Evolutionary conservation across 2,888 invertebrate species (phyloP).

Genomic region (Sesamia inferens): DNA sequence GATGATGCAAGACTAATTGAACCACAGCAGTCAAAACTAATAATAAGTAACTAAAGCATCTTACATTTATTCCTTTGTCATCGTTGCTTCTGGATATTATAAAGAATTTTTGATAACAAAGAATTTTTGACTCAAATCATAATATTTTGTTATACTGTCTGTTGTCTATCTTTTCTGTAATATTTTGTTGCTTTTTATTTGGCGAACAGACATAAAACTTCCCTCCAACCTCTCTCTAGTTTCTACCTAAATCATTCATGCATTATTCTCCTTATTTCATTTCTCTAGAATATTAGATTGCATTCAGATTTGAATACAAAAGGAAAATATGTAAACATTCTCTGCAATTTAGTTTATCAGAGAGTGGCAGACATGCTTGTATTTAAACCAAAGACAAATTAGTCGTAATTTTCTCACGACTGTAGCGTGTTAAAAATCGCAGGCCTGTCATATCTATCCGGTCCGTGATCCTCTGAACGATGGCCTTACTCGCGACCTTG

Average conservation of each 20-base stretch:
- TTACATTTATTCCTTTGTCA: background rate
- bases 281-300: constrained; percentile 7
- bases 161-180: too few relatives aligned
- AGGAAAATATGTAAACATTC: background rate
- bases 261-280: constrained; percentile 8
- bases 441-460: constrained; percentile 51
- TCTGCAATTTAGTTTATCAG: constrained; percentile 18
- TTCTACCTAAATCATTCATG: constrained; percentile 3
- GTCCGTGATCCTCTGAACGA: constrained; percentile 54
- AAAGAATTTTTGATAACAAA: background rate
- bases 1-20: background rate
- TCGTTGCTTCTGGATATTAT: background rate
- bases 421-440: constrained; percentile 50
- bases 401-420: constrained; percentile 37
- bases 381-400: constrained; percentile 47
- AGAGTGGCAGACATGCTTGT: constrained; percentile 14
- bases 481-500: constrained; percentile 31
- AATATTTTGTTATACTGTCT: background rate
- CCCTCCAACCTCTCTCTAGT: background rate
- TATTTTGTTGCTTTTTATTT: constrained; percentile 4
- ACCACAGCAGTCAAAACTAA: background rate
- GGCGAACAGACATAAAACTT: background rate
- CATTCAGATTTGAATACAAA: constrained; percentile 9
- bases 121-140: background rate
- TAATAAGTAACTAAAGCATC: background rate